Evolutionary conservation across 2,888 invertebrate genomes (phyloP).

Genomic region (Leucoma salicis): DNA sequence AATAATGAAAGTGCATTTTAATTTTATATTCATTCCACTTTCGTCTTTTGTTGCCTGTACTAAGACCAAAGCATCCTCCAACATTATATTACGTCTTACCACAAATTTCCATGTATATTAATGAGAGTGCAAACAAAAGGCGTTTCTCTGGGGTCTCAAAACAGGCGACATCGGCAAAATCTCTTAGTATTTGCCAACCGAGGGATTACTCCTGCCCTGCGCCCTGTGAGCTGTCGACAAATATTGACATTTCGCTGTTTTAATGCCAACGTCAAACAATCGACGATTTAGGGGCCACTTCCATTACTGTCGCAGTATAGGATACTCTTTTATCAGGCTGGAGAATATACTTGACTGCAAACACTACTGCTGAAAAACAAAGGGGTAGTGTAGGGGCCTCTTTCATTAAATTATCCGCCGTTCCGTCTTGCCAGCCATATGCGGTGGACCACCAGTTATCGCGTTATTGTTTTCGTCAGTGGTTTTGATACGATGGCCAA

Average conservation of each 20-base stretch:
- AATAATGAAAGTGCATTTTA: slow-evolving; percentile 17
- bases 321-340: no score
- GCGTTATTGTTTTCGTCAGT: no score
- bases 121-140: slow-evolving; percentile 57
- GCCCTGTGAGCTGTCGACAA: slow-evolving; percentile 55
- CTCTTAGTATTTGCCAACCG: slow-evolving; percentile 64
- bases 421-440: no score
- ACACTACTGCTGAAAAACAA: no score
- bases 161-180: slow-evolving; percentile 55
- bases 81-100: slow-evolving; percentile 27
- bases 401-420: no score
- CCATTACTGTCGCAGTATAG: slow-evolving; percentile 27
- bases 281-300: slow-evolving; percentile 61
- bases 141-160: slow-evolving; percentile 34
- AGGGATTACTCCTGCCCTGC: slow-evolving; percentile 66
- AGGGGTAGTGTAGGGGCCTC: no score
- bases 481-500: no score
- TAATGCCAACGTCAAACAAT: slow-evolving; percentile 81
- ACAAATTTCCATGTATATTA: slow-evolving; percentile 52
- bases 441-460: no score
- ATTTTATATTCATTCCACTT: slow-evolving; percentile 17
- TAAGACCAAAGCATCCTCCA: slow-evolving; percentile 30
- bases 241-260: slow-evolving; percentile 80
- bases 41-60: slow-evolving; percentile 1
- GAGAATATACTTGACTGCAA: no score